These are phyloP conservation scores for Eubucco bourcierii DNA, from an alignment of 2,113 vertebrate species.

Conservation along the genomic window DNA sequence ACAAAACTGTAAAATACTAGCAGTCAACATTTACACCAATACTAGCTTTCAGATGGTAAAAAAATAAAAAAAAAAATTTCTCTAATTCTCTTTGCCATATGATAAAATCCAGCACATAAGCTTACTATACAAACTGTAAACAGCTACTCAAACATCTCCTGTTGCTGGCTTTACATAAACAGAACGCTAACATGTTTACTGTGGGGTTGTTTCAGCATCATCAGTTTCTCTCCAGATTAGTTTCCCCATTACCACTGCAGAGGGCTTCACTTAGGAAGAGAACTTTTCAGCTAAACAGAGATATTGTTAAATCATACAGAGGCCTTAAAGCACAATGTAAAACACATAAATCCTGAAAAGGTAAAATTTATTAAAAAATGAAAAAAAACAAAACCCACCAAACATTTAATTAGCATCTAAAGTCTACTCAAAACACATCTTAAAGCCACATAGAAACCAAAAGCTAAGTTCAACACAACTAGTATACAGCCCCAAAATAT, in stretches of 20 bases:
- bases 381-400: not conserved
- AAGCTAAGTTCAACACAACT: not conserved
- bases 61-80: no score
- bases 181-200: not conserved
- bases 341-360: not conserved
- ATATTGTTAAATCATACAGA: not conserved
- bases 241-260: not conserved
- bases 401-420: not conserved
- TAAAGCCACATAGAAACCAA: not conserved
- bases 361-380: not conserved
- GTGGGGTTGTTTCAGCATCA: not conserved
- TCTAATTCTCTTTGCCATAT: conserved; percentile 45
- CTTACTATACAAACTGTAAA: conserved; percentile 10
- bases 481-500: not conserved
- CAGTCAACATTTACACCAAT: not conserved
- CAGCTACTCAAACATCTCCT: conserved; percentile 20
- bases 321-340: not conserved
- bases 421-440: not conserved
- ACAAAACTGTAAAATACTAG: not conserved
- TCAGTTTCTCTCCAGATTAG: not conserved
- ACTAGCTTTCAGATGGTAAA: not conserved
- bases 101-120: not conserved
- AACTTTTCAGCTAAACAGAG: not conserved
- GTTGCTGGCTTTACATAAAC: not conserved
- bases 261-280: not conserved